Evolutionary conservation across 2,888 invertebrate genomes (phyloP), one percentile per base, ranked within the genome.

Genomic region (Nipponacmea schrenckii): DNA sequence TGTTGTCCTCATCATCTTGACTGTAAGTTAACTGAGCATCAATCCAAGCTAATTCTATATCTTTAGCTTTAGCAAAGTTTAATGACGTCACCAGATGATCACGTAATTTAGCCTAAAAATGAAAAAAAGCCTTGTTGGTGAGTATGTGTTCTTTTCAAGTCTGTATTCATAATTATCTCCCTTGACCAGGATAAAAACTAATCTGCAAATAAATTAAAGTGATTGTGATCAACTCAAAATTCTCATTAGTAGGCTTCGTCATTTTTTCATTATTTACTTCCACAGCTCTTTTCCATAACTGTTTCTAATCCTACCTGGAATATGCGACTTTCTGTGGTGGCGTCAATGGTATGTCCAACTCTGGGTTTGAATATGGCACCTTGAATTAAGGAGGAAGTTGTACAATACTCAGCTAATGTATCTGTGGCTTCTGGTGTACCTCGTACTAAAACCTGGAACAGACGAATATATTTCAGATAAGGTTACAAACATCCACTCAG

Each of bases 271-370:
- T n/a, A n/a, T n/a, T n/a, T n/a, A n/a, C n/a, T n/a, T n/a, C n/a
- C n/a, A n/a, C n/a, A n/a, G n/a, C n/a, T n/a, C n/a, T n/a, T n/a
- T n/a, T n/a, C n/a, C 10, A 39, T 2, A 8, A 8, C 4, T 39
- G 4, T 39, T 39, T 39, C 3, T 17, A n/a, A n/a, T n/a, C 50
- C 27, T 73, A 95, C 96, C 92, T 98, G 98, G 89, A 97, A 98
- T 82, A 99, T 99, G 84, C 98, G 96, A 0, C 96, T 96, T 89
- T 99, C 98, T 0, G 97, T 97, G 0, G 99, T 98, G 0, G 96
- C 98, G 88, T 99, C 98, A 4, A 99, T 92, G 0, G 93, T 91
- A 83, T 98, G 97, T 0, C 89, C 88, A 7, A 89, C 75, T 14
- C 90, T 90, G 0, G 98, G 98, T 2, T 94, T 93, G 88, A 96